Conservation (phyloP, 2,113 vertebrate genomes). For the Protobothrops mucrosquamatus region DNA sequence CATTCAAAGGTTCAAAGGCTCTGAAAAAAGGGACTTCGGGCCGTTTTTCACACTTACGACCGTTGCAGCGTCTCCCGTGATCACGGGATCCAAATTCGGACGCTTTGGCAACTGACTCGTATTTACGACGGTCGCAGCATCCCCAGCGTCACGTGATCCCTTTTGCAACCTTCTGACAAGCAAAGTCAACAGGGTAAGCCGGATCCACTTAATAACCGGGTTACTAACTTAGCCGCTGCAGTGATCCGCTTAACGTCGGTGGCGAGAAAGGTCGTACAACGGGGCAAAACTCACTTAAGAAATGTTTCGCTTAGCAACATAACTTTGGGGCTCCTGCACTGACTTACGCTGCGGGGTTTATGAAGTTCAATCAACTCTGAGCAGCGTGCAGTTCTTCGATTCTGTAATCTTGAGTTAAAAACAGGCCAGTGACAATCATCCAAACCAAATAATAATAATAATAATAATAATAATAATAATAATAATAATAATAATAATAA, state of each 20-base stretch:
- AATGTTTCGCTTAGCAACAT: too few species aligned
- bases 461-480: too few species aligned
- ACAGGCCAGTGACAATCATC: neutral
- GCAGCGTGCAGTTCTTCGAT: neutral
- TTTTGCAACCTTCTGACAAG: neutral
- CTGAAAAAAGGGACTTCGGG: neutral
- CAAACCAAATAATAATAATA: neutral
- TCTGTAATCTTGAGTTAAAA: neutral
- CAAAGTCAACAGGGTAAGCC: neutral
- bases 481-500: too few species aligned
- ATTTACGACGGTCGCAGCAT: neutral
- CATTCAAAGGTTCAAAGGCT: too few species aligned
- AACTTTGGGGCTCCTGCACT: neutral
- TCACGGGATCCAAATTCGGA: neutral
- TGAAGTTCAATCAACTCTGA: neutral
- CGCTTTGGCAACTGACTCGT: neutral
- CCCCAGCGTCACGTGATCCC: fast-evolving
- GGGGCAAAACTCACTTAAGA: neutral
- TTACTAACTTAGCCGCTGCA: too few species aligned
- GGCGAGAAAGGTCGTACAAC: neutral
- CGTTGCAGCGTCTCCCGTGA: neutral
- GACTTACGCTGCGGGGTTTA: neutral
- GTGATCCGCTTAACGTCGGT: too few species aligned
- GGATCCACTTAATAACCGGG: neutral
- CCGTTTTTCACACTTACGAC: neutral